Percentiles rank a stretch among this genome's conserved stretches.
Evolutionary conservation across 1,140 invertebrate genomes (phyloP).

Genomic region (Diabrotica undecimpunctata): DNA sequence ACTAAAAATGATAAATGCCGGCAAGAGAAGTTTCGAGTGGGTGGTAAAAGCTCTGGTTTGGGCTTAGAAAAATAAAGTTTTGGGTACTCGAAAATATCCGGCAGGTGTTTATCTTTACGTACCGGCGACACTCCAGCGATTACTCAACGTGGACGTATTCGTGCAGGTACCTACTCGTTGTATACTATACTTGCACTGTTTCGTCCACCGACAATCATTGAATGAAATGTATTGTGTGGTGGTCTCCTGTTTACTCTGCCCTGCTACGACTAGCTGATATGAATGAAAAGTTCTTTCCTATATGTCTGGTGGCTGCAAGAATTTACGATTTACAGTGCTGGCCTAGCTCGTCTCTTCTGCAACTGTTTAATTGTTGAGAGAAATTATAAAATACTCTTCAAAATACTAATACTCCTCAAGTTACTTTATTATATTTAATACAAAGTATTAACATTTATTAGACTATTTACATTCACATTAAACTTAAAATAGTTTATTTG

Average conservation of each 20-base stretch:
- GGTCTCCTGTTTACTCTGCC: not conserved
- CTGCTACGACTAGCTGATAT: not conserved
- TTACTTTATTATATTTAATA: no score
- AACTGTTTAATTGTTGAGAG: no score
- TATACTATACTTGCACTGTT: not conserved
- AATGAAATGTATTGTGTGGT: not conserved
- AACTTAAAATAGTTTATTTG: no score
- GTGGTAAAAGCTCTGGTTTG: not conserved
- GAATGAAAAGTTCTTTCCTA: slow-evolving; percentile 1
- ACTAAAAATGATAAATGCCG: not conserved
- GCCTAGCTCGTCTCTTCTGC: not conserved
- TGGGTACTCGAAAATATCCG: not conserved
- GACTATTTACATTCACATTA: no score
- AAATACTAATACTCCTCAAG: no score
- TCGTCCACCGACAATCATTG: not conserved
- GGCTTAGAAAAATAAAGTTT: not conserved
- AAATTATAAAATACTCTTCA: no score
- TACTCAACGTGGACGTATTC: no score
- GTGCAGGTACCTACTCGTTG: no score
- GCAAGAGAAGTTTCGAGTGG: not conserved
- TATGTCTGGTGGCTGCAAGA: not conserved
- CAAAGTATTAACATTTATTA: no score
- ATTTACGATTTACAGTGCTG: not conserved
- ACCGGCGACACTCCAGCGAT: not conserved
- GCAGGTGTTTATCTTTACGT: not conserved